A percentile compares a stretch with the other conserved stretches of the same genome.
These are phyloP conservation scores for Lophochroa leadbeateri DNA, from an alignment of 2,113 vertebrate species.

Conservation along the genomic window DNA sequence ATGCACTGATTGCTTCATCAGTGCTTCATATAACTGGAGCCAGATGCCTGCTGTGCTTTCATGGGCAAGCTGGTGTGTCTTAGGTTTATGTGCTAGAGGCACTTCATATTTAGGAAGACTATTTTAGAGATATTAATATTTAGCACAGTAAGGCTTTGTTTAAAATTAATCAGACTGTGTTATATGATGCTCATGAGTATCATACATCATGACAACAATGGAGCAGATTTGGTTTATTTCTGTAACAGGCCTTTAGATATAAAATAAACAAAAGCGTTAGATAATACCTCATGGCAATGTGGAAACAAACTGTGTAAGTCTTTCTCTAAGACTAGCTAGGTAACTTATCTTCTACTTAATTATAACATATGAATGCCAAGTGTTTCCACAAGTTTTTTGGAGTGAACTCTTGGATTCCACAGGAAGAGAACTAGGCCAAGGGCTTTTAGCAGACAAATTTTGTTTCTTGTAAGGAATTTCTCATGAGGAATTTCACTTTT, in stretches of 20 bases:
- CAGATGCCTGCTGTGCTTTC: not conserved
- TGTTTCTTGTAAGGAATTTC: not conserved
- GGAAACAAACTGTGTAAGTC: not conserved
- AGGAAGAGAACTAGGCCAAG: not conserved
- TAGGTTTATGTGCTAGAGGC: not conserved
- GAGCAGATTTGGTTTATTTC: not conserved
- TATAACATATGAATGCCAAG: not conserved
- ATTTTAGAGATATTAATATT: not conserved
- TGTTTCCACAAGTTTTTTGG: not conserved
- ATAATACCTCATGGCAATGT: not conserved
- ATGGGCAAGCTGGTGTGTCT: not conserved
- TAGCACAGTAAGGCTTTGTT: not conserved
- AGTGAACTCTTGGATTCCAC: not conserved
- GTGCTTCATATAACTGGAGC: not conserved
- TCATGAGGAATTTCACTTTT: not conserved
- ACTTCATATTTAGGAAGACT: not conserved
- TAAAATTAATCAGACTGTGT: not conserved
- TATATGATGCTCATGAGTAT: not conserved
- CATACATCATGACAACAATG: not conserved
- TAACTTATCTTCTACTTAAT: not conserved
- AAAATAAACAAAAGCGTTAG: not conserved
- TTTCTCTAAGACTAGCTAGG: not conserved
- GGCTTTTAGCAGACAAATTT: not conserved
- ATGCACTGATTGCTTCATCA: rapidly evolving
- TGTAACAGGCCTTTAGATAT: not conserved